Conservation (phyloP, 2,888 invertebrate genomes). For the Synanthedon andrenaeformis region DNA sequence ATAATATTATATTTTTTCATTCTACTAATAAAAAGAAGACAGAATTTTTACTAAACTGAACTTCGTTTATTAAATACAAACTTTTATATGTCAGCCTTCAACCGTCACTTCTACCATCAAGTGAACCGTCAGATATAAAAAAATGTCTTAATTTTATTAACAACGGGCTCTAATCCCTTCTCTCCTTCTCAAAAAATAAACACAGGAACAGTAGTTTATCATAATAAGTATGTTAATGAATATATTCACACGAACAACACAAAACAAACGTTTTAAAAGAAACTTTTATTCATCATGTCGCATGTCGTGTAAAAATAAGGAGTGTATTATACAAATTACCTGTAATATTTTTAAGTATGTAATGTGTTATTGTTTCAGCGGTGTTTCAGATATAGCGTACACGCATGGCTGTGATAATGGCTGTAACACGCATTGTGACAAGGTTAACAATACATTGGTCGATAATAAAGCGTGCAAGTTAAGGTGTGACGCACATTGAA, state of each 20-base stretch:
- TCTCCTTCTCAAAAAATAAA: too few relatives aligned
- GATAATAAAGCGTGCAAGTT: slow-evolving; percentile 8
- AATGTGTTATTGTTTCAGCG: not conserved
- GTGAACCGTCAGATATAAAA: too few relatives aligned
- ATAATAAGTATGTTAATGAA: too few relatives aligned
- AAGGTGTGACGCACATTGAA: not conserved
- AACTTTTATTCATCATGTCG: slow-evolving; percentile 6
- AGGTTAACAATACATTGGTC: slow-evolving; percentile 18
- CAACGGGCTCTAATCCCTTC: too few relatives aligned
- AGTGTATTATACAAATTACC: not conserved
- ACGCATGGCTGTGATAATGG: not conserved
- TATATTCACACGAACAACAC: slow-evolving; percentile 14
- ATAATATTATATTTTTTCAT: too few relatives aligned
- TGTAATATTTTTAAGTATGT: not conserved
- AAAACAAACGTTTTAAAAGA: slow-evolving; percentile 13
- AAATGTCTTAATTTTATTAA: too few relatives aligned
- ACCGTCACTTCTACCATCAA: too few relatives aligned
- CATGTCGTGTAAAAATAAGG: slow-evolving; percentile 1
- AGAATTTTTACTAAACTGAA: too few relatives aligned
- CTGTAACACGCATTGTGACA: slow-evolving; percentile 16
- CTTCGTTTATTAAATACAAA: too few relatives aligned
- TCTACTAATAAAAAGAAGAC: too few relatives aligned
- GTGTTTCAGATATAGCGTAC: not conserved
- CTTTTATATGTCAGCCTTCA: too few relatives aligned
- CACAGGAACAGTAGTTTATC: too few relatives aligned